Conservation (phyloP, 1,140 invertebrate species). For the Mylabris phalerata region DNA sequence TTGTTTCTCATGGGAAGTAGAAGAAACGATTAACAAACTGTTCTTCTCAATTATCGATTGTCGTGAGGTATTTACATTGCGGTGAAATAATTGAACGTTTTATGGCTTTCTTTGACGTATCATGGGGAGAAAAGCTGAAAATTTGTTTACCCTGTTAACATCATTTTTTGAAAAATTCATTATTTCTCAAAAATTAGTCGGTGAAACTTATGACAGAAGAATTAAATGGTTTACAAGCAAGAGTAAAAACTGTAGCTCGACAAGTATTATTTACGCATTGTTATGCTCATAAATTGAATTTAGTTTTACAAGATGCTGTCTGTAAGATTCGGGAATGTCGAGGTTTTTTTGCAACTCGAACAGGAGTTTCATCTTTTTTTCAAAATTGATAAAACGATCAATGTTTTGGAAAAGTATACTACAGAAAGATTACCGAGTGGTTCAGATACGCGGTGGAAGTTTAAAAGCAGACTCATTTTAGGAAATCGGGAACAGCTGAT, state of each 20-base stretch:
- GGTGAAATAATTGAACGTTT: slow-evolving; percentile 26
- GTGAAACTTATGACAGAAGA: slow-evolving; percentile 32
- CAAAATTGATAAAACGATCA: slow-evolving; percentile 4
- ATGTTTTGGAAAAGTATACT: not conserved
- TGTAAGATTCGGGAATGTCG: slow-evolving; percentile 21
- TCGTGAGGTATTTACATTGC: slow-evolving; percentile 16
- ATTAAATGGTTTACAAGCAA: slow-evolving; percentile 29
- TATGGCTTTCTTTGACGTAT: slow-evolving; percentile 19
- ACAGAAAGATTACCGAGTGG: not conserved
- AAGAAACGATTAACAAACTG: slow-evolving; percentile 17
- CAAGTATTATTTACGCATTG: slow-evolving; percentile 35
- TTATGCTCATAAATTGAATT: slow-evolving; percentile 36
- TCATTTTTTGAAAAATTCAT: slow-evolving; percentile 15
- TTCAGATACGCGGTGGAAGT: slow-evolving; percentile 6
- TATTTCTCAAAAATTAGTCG: slow-evolving; percentile 32
- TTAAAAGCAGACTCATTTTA: not conserved
- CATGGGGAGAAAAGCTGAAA: slow-evolving; percentile 7
- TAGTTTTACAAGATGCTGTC: slow-evolving; percentile 30
- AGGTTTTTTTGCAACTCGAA: slow-evolving; percentile 27
- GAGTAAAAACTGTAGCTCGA: slow-evolving; percentile 25
- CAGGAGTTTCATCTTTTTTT: slow-evolving; percentile 10
- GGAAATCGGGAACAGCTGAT: not conserved
- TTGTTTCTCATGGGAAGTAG: slow-evolving; percentile 23
- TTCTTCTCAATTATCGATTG: slow-evolving; percentile 14
- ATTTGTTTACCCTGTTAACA: slow-evolving; percentile 24